A percentile compares a stretch with the other conserved stretches of the same genome.
These are phyloP conservation scores for Coenonympha arcania DNA, from an alignment of 2,888 invertebrate genomes.

Conservation along the genomic window DNA sequence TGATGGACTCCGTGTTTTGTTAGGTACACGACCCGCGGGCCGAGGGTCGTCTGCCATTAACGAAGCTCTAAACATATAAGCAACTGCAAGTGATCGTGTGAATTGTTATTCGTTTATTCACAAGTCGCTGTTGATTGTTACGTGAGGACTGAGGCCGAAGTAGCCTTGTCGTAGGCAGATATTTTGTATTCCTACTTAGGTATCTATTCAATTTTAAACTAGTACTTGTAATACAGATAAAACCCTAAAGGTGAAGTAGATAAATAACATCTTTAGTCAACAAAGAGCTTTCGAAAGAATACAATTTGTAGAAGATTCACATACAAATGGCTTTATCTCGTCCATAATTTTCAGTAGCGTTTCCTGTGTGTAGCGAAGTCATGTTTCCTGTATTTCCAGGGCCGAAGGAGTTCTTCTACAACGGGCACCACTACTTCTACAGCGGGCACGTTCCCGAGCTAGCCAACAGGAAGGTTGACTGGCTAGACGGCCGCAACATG, in stretches of 20 bases:
- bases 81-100: conserved; percentile 29
- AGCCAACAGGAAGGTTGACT: conserved; percentile 87
- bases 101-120: conserved; percentile 34
- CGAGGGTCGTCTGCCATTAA: conserved; percentile 40
- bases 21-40: conserved; percentile 47
- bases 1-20: conserved; percentile 32
- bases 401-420: conserved; percentile 91
- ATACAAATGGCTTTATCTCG: too few relatives aligned
- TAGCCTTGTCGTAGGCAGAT: conserved; percentile 30
- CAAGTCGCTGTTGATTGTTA: conserved; percentile 30
- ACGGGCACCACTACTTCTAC: conserved; percentile 91
- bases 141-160: conserved; percentile 33
- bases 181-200: conserved; percentile 16
- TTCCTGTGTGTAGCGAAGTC: too few relatives aligned
- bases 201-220: too few relatives aligned
- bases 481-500: conserved; percentile 91
- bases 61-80: conserved; percentile 29
- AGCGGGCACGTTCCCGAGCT: conserved; percentile 85
- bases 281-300: too few relatives aligned
- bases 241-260: too few relatives aligned
- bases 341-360: too few relatives aligned
- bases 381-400: conserved; percentile 71
- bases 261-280: too few relatives aligned
- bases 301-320: too few relatives aligned
- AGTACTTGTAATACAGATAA: too few relatives aligned